A percentile compares a stretch with the other conserved stretches of the same genome.
Evolutionary conservation across 2,113 vertebrate genomes (phyloP).

Genomic region (Sceloporus tristichus): DNA sequence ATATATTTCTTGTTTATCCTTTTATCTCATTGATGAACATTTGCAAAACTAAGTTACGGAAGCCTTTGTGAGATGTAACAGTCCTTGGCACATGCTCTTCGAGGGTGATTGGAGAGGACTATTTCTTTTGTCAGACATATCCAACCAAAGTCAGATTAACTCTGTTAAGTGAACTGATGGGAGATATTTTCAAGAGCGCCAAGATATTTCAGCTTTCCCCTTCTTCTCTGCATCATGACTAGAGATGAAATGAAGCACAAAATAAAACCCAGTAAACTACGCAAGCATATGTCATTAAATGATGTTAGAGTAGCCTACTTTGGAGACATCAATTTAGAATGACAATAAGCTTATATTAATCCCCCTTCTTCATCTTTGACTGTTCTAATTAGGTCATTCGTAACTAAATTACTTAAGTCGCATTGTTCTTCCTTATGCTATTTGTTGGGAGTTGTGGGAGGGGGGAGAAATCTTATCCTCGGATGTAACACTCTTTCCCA

Average conservation of each 20-base stretch:
- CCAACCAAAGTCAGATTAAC: not conserved
- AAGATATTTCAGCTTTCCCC: not conserved
- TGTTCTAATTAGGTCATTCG: conserved; percentile 63
- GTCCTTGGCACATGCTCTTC: too few species aligned
- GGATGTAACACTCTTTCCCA: conserved; percentile 26
- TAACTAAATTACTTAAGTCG: conserved; percentile 67
- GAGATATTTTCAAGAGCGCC: conserved; percentile 8
- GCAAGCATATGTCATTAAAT: not conserved
- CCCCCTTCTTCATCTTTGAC: conserved; percentile 63
- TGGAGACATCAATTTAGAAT: conserved; percentile 51
- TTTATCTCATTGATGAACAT: not conserved
- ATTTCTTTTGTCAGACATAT: not conserved
- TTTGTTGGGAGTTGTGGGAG: conserved; percentile 47
- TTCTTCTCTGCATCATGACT: not conserved
- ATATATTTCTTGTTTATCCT: too few species aligned
- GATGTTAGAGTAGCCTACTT: conserved; percentile 44
- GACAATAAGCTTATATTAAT: conserved; percentile 63
- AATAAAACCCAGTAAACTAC: conserved; percentile 24
- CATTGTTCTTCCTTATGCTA: conserved; percentile 62
- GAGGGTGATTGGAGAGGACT: too few species aligned
- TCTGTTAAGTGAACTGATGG: not conserved
- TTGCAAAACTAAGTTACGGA: not conserved
- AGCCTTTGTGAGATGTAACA: not conserved
- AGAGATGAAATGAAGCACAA: conserved; percentile 34
- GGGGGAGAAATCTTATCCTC: conserved; percentile 2